These are phyloP conservation scores for Agrilus mali DNA, from an alignment of 2,888 invertebrate genomes.

Conservation along the genomic window DNA sequence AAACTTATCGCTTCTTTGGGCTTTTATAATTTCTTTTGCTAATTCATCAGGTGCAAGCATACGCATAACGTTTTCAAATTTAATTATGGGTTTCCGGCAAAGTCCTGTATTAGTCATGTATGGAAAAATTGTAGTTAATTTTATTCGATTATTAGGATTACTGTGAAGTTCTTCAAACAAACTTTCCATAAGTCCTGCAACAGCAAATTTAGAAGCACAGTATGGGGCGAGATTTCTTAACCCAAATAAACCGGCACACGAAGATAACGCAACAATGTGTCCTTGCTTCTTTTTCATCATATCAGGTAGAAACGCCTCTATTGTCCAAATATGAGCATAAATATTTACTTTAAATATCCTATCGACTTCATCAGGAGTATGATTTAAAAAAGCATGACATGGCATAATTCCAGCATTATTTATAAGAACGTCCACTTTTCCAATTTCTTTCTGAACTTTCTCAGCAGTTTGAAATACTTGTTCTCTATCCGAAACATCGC, in stretches of 20 bases:
- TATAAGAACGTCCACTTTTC: conserved; percentile 63
- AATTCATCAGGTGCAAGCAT: conserved; percentile 50
- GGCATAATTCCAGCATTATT: conserved; percentile 87
- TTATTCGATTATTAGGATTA: conserved; percentile 40
- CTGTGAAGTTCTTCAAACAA: conserved; percentile 61
- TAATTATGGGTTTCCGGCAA: conserved; percentile 61
- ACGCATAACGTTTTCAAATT: conserved; percentile 52
- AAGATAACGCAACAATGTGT: conserved; percentile 64
- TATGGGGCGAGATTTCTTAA: conserved; percentile 68
- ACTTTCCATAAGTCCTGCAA: conserved; percentile 75
- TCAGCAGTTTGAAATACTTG: conserved; percentile 51
- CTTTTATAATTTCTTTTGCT: conserved; percentile 51
- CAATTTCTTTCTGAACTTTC: conserved; percentile 54
- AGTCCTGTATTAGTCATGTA: conserved; percentile 82
- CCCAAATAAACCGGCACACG: conserved; percentile 64
- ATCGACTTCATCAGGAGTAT: conserved; percentile 55
- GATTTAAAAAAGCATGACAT: conserved; percentile 53
- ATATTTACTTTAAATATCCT: conserved; percentile 64
- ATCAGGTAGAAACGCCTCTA: conserved; percentile 62
- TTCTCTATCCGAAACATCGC: conserved; percentile 62
- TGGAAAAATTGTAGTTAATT: conserved; percentile 74
- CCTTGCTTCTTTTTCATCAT: conserved; percentile 66
- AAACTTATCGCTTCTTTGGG: conserved; percentile 44
- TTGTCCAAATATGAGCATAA: conserved; percentile 64
- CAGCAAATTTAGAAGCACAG: conserved; percentile 71